A percentile compares a stretch with the other conserved stretches of the same genome.
phyloP scores from a whole-genome alignment of 2,888 invertebrate species.

The Oscheius myriophilus region DNA sequence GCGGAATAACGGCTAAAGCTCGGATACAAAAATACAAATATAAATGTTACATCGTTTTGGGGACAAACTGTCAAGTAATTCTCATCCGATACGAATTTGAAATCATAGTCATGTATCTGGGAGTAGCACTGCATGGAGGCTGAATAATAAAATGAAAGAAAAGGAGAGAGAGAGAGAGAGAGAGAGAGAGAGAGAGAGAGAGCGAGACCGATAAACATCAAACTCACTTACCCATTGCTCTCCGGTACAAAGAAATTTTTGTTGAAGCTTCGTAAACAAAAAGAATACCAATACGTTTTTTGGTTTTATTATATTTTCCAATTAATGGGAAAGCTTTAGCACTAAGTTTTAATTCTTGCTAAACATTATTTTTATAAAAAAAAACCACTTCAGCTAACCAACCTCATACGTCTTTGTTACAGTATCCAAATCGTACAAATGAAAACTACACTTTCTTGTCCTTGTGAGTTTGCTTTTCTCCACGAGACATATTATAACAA shows the following conservation, averaged over 20 bases:
- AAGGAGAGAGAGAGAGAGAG: no score
- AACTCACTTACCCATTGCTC: slow-evolving; percentile 16
- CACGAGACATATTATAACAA: no score
- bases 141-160: no score
- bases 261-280: neutral
- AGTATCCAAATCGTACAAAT: no score
- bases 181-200: neutral
- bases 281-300: slow-evolving; percentile 1
- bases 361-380: no score
- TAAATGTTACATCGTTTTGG: slow-evolving; percentile 34
- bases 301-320: no score
- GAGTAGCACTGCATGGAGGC: slow-evolving; percentile 34
- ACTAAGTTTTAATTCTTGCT: no score
- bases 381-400: no score
- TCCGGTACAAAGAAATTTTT: neutral
- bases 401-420: no score
- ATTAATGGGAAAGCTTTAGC: no score
- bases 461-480: no score
- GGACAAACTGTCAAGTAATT: slow-evolving; percentile 21
- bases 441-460: no score
- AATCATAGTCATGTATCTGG: slow-evolving; percentile 33
- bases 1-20: slow-evolving; percentile 12
- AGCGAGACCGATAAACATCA: slow-evolving; percentile 4
- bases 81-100: slow-evolving; percentile 28
- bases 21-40: neutral